Conservation (phyloP, 2,888 invertebrate genomes). For the Lycocerus yunnanus region DNA sequence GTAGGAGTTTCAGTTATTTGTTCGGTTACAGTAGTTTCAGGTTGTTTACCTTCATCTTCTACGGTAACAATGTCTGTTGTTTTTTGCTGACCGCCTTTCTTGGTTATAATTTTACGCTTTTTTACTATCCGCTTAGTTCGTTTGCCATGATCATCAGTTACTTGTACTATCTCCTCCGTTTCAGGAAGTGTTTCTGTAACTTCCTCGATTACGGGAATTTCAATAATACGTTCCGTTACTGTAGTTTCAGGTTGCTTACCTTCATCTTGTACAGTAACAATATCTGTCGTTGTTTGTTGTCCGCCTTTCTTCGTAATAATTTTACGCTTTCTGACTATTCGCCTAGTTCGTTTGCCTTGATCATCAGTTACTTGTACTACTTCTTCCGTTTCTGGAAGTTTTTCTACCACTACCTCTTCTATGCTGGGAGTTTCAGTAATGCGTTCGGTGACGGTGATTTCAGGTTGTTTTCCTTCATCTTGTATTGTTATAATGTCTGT, state of each 20-base stretch:
- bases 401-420: constrained; percentile 20
- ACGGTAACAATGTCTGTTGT: constrained; percentile 31
- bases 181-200: constrained; percentile 43
- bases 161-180: constrained; percentile 39
- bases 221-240: constrained; percentile 34
- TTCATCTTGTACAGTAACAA: constrained; percentile 47
- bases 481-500: constrained; percentile 46
- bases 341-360: constrained; percentile 38
- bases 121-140: constrained; percentile 38
- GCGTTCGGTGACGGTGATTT: constrained; percentile 41
- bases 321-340: constrained; percentile 36
- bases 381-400: constrained; percentile 37
- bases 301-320: constrained; percentile 41
- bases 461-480: constrained; percentile 41
- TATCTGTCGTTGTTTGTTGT: constrained; percentile 44
- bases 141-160: constrained; percentile 38
- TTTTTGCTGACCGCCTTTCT: constrained; percentile 44
- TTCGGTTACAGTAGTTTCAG: constrained; percentile 26
- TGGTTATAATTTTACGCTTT: constrained; percentile 35
- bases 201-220: constrained; percentile 26
- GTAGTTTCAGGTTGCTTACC: constrained; percentile 41
- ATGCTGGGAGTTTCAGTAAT: constrained; percentile 33
- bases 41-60: constrained; percentile 32
- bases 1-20: constrained; percentile 30
- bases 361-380: constrained; percentile 47